Evolutionary conservation across 2,888 invertebrate species (phyloP), one percentile per base, ranked within the genome.

Genomic region (Drosophila rubida): DNA sequence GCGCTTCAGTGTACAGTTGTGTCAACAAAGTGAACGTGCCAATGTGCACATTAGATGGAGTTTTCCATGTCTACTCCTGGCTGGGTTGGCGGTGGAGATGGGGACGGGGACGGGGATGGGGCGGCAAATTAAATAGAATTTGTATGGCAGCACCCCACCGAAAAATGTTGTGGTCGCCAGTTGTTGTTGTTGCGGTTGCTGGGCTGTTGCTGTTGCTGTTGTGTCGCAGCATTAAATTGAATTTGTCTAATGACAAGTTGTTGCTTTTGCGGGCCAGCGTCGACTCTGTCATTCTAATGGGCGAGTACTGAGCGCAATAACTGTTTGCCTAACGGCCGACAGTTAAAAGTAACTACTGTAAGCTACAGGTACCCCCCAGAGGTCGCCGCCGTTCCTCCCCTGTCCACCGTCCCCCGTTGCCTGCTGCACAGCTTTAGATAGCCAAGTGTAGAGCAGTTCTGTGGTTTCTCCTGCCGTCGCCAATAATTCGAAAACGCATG

Each of bases 241-340:
- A 88, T 83, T 83, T 83, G 77, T 88, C 87, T 83, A 83, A 83
- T 83, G 88, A 86, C 82, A 88, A 88, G 82, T 83, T 83, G 82
- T 88, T 86, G 86, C 69, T 53, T 60, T 62, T 62, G 49, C 45
- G 58, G 25, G 49, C 16, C 32, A 37, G n/a, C n/a, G n/a, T n/a
- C n/a, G n/a, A 53, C 69, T 63, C 65, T 85, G 80, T 81, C 86
- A 85, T 62, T 85, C 72, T 78, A 81, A 87, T 81, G 86, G 76
- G 61, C 86, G 72, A 81, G 72, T 82, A 81, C 87, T 78, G 69
- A 64, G 71, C 55, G 62, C 83, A 75, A 88, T 82, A 88, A 82
- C 82, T 86, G 78, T 88, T 82, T 88, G 88, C 69, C 86, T 82
- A 82, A 82, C 80, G 83, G 68, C 35, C 70, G 80, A 60, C 80